Percentiles rank a stretch among this genome's conserved stretches.
phyloP scores from a whole-genome alignment of 1,140 invertebrate species.

The Lysiphlebus fabarum region DNA sequence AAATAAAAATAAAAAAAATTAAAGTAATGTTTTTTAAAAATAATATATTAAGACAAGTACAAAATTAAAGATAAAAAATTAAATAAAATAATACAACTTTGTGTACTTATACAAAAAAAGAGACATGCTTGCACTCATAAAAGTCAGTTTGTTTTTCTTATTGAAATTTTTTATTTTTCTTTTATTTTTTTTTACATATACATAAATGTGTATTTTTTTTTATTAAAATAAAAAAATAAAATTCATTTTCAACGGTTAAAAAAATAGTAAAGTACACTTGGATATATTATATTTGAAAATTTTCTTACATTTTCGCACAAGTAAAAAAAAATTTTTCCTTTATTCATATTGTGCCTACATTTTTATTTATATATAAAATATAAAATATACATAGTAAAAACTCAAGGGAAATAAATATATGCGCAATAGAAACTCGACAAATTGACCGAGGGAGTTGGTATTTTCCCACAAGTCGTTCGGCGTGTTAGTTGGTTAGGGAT shows the following conservation, averaged over 20 bases:
- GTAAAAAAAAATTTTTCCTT: too few relatives aligned
- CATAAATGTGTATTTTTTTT: too few relatives aligned
- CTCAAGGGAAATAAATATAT: background rate
- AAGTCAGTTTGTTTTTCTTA: constrained; percentile 16
- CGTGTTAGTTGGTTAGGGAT: too few relatives aligned
- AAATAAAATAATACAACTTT: background rate
- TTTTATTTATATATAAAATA: too few relatives aligned
- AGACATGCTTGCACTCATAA: constrained; percentile 1
- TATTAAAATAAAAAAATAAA: too few relatives aligned
- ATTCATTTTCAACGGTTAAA: too few relatives aligned
- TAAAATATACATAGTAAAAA: background rate
- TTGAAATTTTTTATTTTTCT: constrained; percentile 4
- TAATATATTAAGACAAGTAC: background rate
- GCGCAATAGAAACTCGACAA: constrained; percentile 22
- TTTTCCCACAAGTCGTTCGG: constrained; percentile 13
- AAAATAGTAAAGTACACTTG: too few relatives aligned
- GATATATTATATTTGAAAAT: too few relatives aligned
- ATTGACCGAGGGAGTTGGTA: constrained; percentile 21
- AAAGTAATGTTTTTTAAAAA: constrained; percentile 29
- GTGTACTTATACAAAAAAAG: background rate
- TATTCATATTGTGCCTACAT: too few relatives aligned
- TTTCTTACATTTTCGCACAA: too few relatives aligned
- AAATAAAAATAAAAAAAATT: too few relatives aligned
- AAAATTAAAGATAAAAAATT: background rate
- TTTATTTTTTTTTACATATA: too few relatives aligned